Conservation (phyloP, 2,888 invertebrate genomes). For the Scaptomyza tumidula region DNA sequence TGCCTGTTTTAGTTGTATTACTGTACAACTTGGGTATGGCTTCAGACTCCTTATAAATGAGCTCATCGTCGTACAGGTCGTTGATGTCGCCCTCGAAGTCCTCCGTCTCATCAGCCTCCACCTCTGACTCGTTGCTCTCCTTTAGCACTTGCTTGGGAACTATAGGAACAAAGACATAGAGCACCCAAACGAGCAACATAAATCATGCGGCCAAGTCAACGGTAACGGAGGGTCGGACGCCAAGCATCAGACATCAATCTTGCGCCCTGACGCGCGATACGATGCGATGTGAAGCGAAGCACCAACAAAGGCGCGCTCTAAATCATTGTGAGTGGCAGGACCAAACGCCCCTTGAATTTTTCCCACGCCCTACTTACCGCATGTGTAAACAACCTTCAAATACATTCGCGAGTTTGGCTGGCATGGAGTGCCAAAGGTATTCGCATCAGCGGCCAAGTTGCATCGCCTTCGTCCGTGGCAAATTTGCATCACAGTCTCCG, state of each 20-base stretch:
- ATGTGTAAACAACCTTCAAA: conserved; percentile 94
- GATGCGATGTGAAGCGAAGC: conserved; percentile 35
- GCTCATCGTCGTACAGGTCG: conserved; percentile 86
- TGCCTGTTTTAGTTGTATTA: conserved; percentile 77
- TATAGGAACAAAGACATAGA: conserved; percentile 79
- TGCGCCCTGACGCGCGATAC: conserved; percentile 22
- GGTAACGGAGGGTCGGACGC: conserved; percentile 28
- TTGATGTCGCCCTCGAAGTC: conserved; percentile 85
- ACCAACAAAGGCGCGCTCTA: conserved; percentile 55
- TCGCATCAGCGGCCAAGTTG: conserved; percentile 92
- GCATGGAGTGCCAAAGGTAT: conserved; percentile 93
- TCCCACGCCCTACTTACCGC: conserved; percentile 88
- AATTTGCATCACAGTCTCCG: conserved; percentile 94
- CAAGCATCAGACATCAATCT: conserved; percentile 48
- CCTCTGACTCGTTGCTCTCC: conserved; percentile 91
- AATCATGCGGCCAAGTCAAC: conserved; percentile 55
- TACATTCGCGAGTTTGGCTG: conserved; percentile 92
- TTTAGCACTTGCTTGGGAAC: conserved; percentile 93
- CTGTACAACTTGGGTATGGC: conserved; percentile 85
- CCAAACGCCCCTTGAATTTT: conserved; percentile 37
- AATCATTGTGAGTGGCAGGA: conserved; percentile 57
- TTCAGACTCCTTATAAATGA: conserved; percentile 86
- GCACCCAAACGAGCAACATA: conserved; percentile 50
- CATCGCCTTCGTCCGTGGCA: conserved; percentile 94
- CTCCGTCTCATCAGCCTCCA: conserved; percentile 91